phyloP scores from a whole-genome alignment of 2,113 vertebrate species.

The Lophura nycthemera region DNA sequence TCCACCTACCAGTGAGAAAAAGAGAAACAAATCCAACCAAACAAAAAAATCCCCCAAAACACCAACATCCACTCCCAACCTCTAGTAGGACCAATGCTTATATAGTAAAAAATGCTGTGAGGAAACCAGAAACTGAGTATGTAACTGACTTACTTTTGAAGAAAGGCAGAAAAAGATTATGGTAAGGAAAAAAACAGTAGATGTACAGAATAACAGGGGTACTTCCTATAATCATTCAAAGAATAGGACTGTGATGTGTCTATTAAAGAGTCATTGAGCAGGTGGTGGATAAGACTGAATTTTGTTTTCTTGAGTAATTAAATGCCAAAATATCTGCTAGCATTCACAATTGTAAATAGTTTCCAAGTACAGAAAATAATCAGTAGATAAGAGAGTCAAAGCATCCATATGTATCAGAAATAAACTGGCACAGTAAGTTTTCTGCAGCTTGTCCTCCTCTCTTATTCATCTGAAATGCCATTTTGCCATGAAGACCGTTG shows the following conservation, averaged over 20 bases:
- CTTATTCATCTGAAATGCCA: neutral
- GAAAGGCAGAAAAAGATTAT: neutral
- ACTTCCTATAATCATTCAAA: neutral
- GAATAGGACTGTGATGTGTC: neutral
- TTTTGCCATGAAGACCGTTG: neutral
- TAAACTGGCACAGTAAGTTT: neutral
- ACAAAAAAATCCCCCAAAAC: neutral
- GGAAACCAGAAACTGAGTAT: neutral
- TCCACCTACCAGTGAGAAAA: neutral
- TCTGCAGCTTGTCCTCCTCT: neutral
- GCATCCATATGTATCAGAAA: constrained; percentile 34
- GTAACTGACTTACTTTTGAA: neutral
- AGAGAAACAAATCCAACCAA: neutral
- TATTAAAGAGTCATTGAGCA: neutral
- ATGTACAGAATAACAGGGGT: neutral
- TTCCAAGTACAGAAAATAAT: constrained; percentile 23
- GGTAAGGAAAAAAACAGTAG: neutral
- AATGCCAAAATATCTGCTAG: neutral
- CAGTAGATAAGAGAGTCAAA: neutral
- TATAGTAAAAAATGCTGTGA: neutral
- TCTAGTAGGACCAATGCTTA: neutral
- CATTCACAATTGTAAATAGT: neutral
- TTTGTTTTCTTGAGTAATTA: neutral
- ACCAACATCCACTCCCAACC: neutral
- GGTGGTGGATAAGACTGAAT: neutral